Percentiles rank a stretch among this genome's conserved stretches.
phyloP scores from a whole-genome alignment of 1,140 invertebrate genomes.

The Lutraria rhynchaena region DNA sequence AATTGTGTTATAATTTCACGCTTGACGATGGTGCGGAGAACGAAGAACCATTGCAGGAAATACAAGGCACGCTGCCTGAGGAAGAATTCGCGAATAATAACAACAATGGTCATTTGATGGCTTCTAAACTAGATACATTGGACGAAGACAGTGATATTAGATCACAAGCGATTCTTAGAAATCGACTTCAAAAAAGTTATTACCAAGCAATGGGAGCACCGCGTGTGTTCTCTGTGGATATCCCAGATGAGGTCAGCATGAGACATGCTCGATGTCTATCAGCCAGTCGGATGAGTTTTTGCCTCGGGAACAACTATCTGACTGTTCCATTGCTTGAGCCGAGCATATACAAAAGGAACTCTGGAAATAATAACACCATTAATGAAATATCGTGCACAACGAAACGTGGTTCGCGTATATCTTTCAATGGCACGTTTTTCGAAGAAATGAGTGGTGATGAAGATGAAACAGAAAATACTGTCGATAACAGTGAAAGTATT shows the following conservation, averaged over 20 bases:
- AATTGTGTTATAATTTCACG: constrained; percentile 61
- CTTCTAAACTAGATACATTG: no score
- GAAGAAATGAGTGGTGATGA: constrained; percentile 23
- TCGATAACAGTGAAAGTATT: background rate
- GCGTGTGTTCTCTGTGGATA: constrained; percentile 29
- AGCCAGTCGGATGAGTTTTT: constrained; percentile 45
- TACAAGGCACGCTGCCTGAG: background rate
- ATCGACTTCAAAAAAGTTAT: no score
- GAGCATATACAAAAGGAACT: constrained; percentile 15
- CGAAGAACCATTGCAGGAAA: background rate
- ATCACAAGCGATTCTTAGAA: no score
- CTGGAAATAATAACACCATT: constrained; percentile 53
- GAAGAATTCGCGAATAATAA: no score
- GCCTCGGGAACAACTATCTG: constrained; percentile 52
- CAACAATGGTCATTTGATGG: no score
- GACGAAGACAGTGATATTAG: no score
- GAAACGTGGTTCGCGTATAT: constrained; percentile 26
- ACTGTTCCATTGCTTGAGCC: constrained; percentile 45
- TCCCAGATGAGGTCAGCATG: constrained; percentile 2
- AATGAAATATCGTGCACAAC: constrained; percentile 15
- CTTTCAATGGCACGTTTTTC: constrained; percentile 37
- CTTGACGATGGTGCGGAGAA: constrained; percentile 16
- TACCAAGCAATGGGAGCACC: background rate
- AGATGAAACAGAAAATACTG: background rate
- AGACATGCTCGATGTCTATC: constrained; percentile 26